These are phyloP conservation scores for Cryptotermes secundus DNA, from an alignment of 1,140 invertebrate genomes.

Conservation along the genomic window DNA sequence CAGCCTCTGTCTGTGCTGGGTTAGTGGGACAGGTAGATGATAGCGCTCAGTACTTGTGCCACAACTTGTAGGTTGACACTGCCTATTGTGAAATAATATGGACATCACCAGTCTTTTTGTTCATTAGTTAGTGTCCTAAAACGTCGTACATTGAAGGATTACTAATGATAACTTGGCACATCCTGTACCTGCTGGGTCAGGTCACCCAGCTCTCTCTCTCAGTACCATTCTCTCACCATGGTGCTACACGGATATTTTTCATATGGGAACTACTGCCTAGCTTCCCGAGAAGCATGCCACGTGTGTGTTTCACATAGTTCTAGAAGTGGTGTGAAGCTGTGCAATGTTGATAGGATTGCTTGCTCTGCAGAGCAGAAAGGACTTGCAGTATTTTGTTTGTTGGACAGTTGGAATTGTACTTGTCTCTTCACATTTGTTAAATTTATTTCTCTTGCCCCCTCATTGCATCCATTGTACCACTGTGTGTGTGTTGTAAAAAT, in stretches of 20 bases:
- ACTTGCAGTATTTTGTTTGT: neutral
- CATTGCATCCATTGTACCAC: conserved; percentile 1
- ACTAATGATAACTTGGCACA: neutral
- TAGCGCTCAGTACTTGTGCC: conserved; percentile 6
- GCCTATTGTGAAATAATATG: conserved; percentile 11
- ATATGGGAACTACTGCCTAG: conserved; percentile 4
- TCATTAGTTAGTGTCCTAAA: neutral
- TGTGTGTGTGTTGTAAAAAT: conserved; percentile 8
- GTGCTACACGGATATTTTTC: conserved; percentile 13
- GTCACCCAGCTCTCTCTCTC: neutral
- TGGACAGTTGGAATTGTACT: conserved; percentile 6
- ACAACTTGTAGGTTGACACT: conserved; percentile 15
- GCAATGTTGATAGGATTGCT: neutral
- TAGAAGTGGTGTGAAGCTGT: neutral
- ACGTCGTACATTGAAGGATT: neutral
- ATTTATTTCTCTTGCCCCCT: conserved; percentile 10
- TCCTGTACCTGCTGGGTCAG: neutral
- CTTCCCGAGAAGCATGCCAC: conserved; percentile 8
- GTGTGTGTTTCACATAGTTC: neutral
- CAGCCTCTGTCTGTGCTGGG: neutral
- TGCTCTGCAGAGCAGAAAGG: neutral
- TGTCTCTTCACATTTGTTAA: conserved; percentile 8
- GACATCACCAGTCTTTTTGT: neutral
- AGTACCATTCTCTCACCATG: conserved; percentile 16
- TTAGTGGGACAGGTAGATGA: neutral